Evolutionary conservation across 1,140 invertebrate species (phyloP).

Genomic region (Anadara kagoshimensis): DNA sequence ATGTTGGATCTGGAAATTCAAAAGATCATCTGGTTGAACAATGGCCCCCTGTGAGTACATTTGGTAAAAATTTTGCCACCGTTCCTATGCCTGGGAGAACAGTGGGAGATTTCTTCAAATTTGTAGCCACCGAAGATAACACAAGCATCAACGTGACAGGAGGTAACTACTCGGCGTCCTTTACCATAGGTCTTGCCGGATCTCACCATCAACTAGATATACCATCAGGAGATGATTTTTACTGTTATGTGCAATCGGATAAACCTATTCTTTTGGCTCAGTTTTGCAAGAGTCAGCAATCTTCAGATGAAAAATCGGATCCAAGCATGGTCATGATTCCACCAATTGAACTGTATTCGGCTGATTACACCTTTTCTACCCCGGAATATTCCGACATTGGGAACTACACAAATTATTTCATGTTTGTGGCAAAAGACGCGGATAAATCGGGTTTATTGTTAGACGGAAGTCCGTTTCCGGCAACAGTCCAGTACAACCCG

Average conservation of each 20-base stretch:
- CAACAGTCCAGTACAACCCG: neutral
- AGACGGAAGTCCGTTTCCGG: neutral
- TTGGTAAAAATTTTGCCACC: conserved; percentile 32
- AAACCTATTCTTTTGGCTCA: conserved; percentile 26
- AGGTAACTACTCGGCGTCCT: neutral
- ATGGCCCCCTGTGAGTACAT: conserved; percentile 21
- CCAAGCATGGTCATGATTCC: conserved; percentile 28
- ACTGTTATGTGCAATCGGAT: conserved; percentile 20
- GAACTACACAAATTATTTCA: conserved; percentile 32
- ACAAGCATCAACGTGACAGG: conserved; percentile 22
- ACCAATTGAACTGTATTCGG: conserved; percentile 32
- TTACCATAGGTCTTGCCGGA: conserved; percentile 16
- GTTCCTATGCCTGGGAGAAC: conserved; percentile 28
- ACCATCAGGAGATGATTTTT: conserved; percentile 7
- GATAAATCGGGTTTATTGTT: conserved; percentile 9
- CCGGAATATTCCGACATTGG: conserved; percentile 26
- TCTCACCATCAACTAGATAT: conserved; percentile 32
- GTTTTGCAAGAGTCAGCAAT: conserved; percentile 19
- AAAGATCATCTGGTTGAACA: conserved; percentile 33
- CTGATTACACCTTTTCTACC: conserved; percentile 37
- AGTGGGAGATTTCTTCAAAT: conserved; percentile 30
- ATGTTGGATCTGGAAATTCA: conserved; percentile 11
- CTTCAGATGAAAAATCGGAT: conserved; percentile 9
- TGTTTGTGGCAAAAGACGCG: conserved; percentile 16
- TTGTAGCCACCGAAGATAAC: conserved; percentile 29